Percentiles rank a stretch among this genome's conserved stretches.
phyloP scores from a whole-genome alignment of 1,140 invertebrate genomes.

The Apis cerana region DNA sequence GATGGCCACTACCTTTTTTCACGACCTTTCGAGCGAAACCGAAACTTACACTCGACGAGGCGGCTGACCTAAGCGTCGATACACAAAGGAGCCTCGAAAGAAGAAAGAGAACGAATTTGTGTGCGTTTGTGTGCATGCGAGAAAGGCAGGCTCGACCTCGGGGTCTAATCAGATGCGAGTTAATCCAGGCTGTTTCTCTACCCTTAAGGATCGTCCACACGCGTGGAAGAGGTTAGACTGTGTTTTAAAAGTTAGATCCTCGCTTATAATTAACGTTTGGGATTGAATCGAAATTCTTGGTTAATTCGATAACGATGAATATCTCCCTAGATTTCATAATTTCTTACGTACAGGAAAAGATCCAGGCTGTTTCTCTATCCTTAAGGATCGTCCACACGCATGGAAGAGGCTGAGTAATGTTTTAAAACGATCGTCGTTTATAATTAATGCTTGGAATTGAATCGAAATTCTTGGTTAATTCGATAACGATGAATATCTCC shows the following conservation, averaged over 20 bases:
- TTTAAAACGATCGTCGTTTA: neutral
- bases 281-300: too few relatives aligned
- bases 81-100: constrained; percentile 26
- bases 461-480: too few relatives aligned
- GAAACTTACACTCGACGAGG: constrained; percentile 28
- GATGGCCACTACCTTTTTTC: constrained; percentile 38
- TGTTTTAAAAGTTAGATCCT: neutral
- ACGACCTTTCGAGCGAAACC: constrained; percentile 50
- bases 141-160: constrained; percentile 46
- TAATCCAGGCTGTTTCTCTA: constrained; percentile 57
- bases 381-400: constrained; percentile 45
- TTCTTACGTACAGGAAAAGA: neutral
- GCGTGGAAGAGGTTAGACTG: neutral
- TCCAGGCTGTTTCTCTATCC: constrained; percentile 49
- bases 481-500: too few relatives aligned
- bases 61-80: neutral
- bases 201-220: constrained; percentile 48
- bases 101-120: neutral
- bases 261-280: too few relatives aligned
- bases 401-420: neutral
- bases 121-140: neutral
- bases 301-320: too few relatives aligned
- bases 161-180: constrained; percentile 67
- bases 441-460: too few relatives aligned
- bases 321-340: too few relatives aligned